phyloP scores from a whole-genome alignment of 2,888 invertebrate genomes.

The Hedychridium roseum region DNA sequence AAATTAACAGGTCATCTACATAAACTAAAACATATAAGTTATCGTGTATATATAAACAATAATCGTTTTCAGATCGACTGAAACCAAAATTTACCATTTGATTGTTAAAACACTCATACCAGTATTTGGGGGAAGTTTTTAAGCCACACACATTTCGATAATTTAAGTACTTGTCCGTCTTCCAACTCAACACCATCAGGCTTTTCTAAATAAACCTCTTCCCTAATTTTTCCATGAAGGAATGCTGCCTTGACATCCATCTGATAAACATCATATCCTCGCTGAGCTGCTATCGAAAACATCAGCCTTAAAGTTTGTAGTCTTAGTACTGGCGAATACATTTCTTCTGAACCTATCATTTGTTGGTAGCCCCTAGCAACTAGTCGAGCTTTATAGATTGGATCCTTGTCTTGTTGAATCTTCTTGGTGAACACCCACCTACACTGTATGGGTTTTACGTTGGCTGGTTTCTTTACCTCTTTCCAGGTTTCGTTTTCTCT shows the following conservation, averaged over 20 bases:
- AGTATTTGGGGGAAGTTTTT: conserved; percentile 20
- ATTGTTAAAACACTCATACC: conserved; percentile 16
- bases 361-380: neutral
- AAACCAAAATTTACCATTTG: conserved; percentile 14
- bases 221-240: conserved; percentile 32
- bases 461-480: conserved; percentile 8
- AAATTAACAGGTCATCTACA: conserved; percentile 7
- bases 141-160: conserved; percentile 35
- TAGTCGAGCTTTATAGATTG: neutral
- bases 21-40: conserved; percentile 14
- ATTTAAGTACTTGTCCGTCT: conserved; percentile 26
- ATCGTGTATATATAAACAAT: conserved; percentile 1
- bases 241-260: conserved; percentile 36
- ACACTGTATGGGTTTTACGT: conserved; percentile 8
- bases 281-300: conserved; percentile 18
- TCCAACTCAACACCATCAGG: conserved; percentile 25
- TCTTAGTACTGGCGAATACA: conserved; percentile 19
- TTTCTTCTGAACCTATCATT: conserved; percentile 3
- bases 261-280: conserved; percentile 24
- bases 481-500: conserved; percentile 5
- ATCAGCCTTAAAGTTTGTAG: conserved; percentile 23
- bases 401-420: neutral
- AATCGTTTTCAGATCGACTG: conserved; percentile 13
- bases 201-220: conserved; percentile 28
- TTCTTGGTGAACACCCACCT: conserved; percentile 14